Percentiles rank a stretch among this genome's conserved stretches.
These are phyloP conservation scores for Peromyscus aztecus DNA, from an alignment of 2,797 vertebrate species.

Conservation along the genomic window DNA sequence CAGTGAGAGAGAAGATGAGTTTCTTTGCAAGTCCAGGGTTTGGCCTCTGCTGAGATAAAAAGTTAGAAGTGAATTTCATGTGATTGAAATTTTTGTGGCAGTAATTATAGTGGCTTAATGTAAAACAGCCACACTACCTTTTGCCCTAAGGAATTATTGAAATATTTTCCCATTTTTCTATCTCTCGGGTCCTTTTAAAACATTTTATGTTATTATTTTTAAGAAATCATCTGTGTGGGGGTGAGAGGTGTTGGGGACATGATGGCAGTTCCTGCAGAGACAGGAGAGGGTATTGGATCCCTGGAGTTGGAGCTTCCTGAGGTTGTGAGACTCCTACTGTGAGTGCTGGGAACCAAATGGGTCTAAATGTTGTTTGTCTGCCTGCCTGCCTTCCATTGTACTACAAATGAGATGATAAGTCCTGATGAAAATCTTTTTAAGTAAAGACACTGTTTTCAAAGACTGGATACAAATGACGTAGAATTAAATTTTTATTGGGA, in stretches of 20 bases:
- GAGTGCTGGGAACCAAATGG: neutral
- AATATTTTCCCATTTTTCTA: neutral
- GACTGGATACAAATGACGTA: neutral
- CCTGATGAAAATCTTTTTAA: neutral
- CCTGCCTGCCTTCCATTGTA: neutral
- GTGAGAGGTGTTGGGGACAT: neutral
- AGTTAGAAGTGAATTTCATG: neutral
- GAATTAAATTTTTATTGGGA: neutral
- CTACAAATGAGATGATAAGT: neutral
- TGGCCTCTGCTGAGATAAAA: slow-evolving; percentile 13
- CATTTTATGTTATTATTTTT: neutral
- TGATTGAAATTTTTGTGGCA: slow-evolving; percentile 30
- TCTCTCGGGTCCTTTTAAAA: neutral
- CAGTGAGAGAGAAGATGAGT: neutral
- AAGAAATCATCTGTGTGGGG: neutral
- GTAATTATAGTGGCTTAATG: neutral
- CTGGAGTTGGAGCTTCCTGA: neutral
- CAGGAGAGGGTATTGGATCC: neutral
- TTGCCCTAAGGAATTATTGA: neutral
- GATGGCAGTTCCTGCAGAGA: neutral
- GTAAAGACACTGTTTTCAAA: neutral
- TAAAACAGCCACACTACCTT: neutral
- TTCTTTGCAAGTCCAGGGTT: neutral
- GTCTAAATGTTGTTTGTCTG: neutral
- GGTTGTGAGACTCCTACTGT: neutral